Percentiles rank a stretch among this genome's conserved stretches.
These are phyloP conservation scores for Catajapyx aquilonaris DNA, from an alignment of 1,140 invertebrate genomes.

Conservation along the genomic window DNA sequence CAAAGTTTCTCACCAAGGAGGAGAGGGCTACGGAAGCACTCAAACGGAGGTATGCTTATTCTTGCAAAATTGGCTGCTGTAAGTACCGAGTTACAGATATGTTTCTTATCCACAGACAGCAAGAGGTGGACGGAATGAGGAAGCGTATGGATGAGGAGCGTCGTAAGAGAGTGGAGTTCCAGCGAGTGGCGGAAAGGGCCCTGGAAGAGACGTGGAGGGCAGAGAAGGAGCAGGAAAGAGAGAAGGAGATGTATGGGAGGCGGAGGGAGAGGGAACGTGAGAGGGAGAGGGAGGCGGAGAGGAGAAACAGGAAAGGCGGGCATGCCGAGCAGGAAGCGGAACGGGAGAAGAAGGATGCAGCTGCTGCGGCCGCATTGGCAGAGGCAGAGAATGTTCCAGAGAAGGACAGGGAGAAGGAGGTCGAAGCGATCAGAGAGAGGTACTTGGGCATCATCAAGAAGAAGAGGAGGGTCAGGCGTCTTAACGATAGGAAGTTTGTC, in stretches of 20 bases:
- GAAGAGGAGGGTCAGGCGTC: slow-evolving; percentile 67
- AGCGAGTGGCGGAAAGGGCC: slow-evolving; percentile 33
- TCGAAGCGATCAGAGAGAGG: slow-evolving; percentile 81
- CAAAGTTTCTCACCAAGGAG: slow-evolving; percentile 92
- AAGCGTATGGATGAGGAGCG: slow-evolving; percentile 46
- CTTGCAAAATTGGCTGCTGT: no score
- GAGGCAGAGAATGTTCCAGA: slow-evolving; percentile 11
- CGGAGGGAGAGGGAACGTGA: slow-evolving; percentile 18
- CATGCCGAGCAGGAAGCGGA: slow-evolving; percentile 18
- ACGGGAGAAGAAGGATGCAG: slow-evolving; percentile 4
- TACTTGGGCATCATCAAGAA: slow-evolving; percentile 91
- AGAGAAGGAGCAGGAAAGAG: slow-evolving; percentile 14
- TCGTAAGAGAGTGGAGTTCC: slow-evolving; percentile 35
- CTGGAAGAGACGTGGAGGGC: slow-evolving; percentile 20
- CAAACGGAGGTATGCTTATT: slow-evolving; percentile 54
- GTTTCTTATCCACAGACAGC: no score
- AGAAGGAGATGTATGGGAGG: slow-evolving; percentile 13
- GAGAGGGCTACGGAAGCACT: slow-evolving; percentile 77
- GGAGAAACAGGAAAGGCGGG: slow-evolving; percentile 15
- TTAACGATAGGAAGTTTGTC: slow-evolving; percentile 98
- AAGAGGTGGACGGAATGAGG: slow-evolving; percentile 51
- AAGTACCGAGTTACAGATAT: no score
- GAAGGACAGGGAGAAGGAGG: slow-evolving; percentile 78
- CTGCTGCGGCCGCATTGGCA: not conserved
- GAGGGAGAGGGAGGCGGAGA: slow-evolving; percentile 19